Conservation (phyloP, 2,888 invertebrate species). For the Parelbella ahira region DNA sequence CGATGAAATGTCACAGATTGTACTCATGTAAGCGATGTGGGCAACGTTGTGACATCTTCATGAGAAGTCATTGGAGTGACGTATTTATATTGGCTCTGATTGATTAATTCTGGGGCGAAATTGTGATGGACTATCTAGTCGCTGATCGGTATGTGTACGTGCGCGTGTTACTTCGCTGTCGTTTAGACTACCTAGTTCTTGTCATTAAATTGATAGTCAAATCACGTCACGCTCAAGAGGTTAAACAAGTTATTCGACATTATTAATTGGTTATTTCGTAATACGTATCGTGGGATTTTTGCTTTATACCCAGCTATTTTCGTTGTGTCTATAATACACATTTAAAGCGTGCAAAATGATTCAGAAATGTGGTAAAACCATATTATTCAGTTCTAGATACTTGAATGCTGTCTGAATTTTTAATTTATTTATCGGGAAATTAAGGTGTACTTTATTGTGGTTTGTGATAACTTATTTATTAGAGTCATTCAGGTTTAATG, state of each 20-base stretch:
- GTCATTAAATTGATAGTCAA: neutral
- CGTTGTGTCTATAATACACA: no score
- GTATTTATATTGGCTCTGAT: slow-evolving; percentile 10
- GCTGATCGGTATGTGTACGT: neutral
- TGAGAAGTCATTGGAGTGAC: neutral
- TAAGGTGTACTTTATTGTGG: slow-evolving; percentile 3
- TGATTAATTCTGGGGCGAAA: slow-evolving; percentile 2
- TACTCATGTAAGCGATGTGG: slow-evolving; percentile 1
- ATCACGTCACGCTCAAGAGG: neutral
- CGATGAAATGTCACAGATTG: slow-evolving; percentile 4
- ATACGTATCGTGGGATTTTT: slow-evolving; percentile 1
- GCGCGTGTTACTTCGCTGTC: no score
- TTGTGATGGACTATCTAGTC: neutral
- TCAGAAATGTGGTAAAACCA: slow-evolving; percentile 1
- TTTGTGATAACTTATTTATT: slow-evolving; percentile 4
- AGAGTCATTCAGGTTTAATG: slow-evolving; percentile 13
- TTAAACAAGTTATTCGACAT: slow-evolving; percentile 15
- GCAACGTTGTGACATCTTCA: slow-evolving; percentile 3
- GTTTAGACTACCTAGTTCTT: neutral
- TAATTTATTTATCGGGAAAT: slow-evolving; percentile 5
- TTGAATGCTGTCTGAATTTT: neutral
- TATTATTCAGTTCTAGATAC: neutral
- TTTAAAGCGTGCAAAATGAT: slow-evolving; percentile 5
- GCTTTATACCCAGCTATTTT: no score
- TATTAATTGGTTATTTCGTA: slow-evolving; percentile 7